Evolutionary conservation across 1,140 invertebrate species (phyloP).

Genomic region (Eueides isabella): DNA sequence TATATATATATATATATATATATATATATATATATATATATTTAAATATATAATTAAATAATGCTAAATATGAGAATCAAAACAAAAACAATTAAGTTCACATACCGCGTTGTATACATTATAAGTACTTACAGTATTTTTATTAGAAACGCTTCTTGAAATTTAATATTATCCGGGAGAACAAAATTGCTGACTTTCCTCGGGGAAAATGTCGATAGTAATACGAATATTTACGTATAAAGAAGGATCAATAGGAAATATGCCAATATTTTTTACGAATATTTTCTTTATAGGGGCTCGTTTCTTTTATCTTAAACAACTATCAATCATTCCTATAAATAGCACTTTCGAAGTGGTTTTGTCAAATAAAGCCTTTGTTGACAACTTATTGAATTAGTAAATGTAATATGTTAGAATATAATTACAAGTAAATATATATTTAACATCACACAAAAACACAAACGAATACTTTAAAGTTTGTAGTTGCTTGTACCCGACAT

Average conservation of each 20-base stretch:
- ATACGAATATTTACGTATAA: neutral
- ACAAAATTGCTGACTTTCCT: conserved; percentile 7
- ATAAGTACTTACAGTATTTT: neutral
- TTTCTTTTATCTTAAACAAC: neutral
- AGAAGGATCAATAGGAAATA: neutral
- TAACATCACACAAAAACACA: no score
- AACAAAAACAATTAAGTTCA: conserved; percentile 6
- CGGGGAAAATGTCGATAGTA: neutral
- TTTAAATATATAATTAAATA: neutral
- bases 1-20: no score
- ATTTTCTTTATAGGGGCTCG: neutral
- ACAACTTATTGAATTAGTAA: neutral
- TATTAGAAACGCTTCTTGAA: conserved; percentile 26
- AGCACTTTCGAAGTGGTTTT: neutral
- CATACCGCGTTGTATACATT: neutral
- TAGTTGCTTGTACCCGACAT: no score
- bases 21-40: no score
- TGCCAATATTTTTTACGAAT: neutral
- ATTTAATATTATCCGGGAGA: conserved; percentile 17
- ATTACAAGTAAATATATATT: no score
- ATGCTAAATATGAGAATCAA: neutral
- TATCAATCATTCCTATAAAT: neutral
- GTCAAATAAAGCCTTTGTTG: neutral
- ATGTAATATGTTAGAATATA: no score
- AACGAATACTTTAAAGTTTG: no score